Percentiles rank a stretch among this genome's conserved stretches.
phyloP scores from a whole-genome alignment of 2,888 invertebrate species.

The Lasioglossum vierecki region DNA sequence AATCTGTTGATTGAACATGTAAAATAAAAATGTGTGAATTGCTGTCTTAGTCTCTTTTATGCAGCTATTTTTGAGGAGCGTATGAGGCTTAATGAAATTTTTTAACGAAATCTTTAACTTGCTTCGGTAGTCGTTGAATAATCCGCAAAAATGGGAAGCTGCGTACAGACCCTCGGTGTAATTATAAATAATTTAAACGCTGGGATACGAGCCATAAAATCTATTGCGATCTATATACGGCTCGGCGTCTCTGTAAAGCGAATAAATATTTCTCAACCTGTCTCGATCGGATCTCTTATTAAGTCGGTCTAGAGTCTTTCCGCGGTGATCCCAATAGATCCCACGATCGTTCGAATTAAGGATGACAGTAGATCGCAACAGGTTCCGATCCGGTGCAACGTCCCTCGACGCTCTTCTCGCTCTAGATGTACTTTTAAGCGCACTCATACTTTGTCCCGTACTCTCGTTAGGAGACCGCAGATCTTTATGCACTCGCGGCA shows the following conservation, averaged over 20 bases:
- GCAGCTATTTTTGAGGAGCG: too few relatives aligned
- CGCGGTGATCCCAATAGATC: neutral
- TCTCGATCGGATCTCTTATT: constrained; percentile 7
- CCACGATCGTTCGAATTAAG: constrained; percentile 7
- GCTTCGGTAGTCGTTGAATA: neutral
- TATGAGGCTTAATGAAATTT: neutral
- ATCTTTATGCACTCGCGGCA: neutral
- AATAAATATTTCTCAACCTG: constrained; percentile 9
- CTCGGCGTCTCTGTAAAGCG: neutral
- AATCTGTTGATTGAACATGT: too few relatives aligned
- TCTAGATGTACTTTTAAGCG: constrained; percentile 2
- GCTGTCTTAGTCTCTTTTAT: too few relatives aligned
- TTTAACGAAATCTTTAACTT: neutral
- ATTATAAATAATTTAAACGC: constrained; percentile 11
- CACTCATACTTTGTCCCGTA: neutral
- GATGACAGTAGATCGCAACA: neutral
- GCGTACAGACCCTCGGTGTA: neutral
- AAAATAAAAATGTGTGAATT: too few relatives aligned
- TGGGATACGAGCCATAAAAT: constrained; percentile 7
- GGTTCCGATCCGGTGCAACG: constrained; percentile 11
- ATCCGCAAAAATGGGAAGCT: neutral
- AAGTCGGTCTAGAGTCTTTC: neutral
- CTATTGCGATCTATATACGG: neutral
- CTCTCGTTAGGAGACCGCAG: neutral
- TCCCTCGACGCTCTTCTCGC: constrained; percentile 8